Evolutionary conservation across 2,113 vertebrate genomes (phyloP), one percentile per base, ranked within the genome.

Genomic region (Phoenicopterus ruber): DNA sequence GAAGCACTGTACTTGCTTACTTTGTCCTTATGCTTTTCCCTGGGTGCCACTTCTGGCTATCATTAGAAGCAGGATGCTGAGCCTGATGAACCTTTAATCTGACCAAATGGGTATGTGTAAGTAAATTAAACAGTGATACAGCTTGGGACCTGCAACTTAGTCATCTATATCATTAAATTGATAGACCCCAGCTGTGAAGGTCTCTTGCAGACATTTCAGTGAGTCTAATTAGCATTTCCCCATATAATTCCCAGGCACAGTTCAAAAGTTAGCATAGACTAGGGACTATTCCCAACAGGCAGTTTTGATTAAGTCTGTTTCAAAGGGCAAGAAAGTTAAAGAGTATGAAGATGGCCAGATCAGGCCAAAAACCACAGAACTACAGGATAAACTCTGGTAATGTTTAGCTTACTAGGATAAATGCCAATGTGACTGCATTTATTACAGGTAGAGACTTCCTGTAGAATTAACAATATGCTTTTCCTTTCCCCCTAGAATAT

Each of bases 51-150:
- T 95, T 83, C 38, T 42, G 42, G 76, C 44, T 89, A 81, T 71
- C 86, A 85, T 95, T 91, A 96, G 61, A 96, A 84, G 61, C 72
- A 91, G 77, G 83, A 96, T 94, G 89, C 47, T 89, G n/a, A 91
- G 82, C 83, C 34, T 91, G 81, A 84, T 82, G 83, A 95, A 92
- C 55, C 3, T 94, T 91, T 95, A 94, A 95, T 97, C 86, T 92
- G 69, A 86, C 83, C 69, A 92, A 94, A 93, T 86, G 71, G 34
- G 57, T 38, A 69, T 47, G 21, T 69, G 26, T 82, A 86, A 90
- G 62, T 86, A 76, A 93, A 96, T 95, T 88, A 90, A 76, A 93
- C 18, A 61, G 40, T 58, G 49, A 80, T 58, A 88, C 18, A 72
- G 36, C 49, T 61, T 93, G 62, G 44, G 52, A 95, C 62, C 49